Percentiles rank a stretch among this genome's conserved stretches.
phyloP scores from a whole-genome alignment of 37 sponge, comb jelly and placozoan genomes.

The Amphimedon queenslandica region DNA sequence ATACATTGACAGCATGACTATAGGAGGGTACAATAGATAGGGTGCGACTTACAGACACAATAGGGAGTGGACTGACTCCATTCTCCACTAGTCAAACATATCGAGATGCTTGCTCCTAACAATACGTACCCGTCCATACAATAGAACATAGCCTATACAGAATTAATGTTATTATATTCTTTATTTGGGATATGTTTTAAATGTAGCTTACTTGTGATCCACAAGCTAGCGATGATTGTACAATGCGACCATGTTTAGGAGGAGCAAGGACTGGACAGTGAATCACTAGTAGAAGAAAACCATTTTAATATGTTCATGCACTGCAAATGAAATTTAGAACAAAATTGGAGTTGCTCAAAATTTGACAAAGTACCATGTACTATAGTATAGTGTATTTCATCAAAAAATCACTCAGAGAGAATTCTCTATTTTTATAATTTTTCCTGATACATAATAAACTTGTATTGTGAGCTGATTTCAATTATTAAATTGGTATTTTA shows the following conservation, averaged over 20 bases:
- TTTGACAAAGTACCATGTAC: too few species aligned
- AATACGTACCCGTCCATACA: neutral
- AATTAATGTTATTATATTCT: neutral
- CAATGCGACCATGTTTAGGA: neutral
- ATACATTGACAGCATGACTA: too few species aligned
- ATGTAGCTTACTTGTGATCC: neutral
- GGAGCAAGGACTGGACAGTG: neutral
- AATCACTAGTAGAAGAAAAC: too few species aligned
- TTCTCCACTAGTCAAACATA: constrained; percentile 6
- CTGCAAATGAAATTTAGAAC: too few species aligned
- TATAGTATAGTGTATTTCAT: too few species aligned
- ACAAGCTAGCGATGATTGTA: neutral
- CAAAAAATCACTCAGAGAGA: too few species aligned
- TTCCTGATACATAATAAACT: too few species aligned
- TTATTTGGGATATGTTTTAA: neutral
- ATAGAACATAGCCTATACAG: neutral
- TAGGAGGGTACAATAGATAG: neutral
- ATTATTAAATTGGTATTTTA: too few species aligned
- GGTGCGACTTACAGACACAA: neutral
- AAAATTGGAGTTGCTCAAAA: too few species aligned
- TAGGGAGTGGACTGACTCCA: constrained; percentile 9
- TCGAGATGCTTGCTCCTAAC: neutral
- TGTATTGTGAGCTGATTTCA: too few species aligned
- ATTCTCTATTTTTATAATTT: too few species aligned
- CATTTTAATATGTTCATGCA: too few species aligned